phyloP scores from a whole-genome alignment of 2,113 vertebrate species.

The Plectropomus leopardus region DNA sequence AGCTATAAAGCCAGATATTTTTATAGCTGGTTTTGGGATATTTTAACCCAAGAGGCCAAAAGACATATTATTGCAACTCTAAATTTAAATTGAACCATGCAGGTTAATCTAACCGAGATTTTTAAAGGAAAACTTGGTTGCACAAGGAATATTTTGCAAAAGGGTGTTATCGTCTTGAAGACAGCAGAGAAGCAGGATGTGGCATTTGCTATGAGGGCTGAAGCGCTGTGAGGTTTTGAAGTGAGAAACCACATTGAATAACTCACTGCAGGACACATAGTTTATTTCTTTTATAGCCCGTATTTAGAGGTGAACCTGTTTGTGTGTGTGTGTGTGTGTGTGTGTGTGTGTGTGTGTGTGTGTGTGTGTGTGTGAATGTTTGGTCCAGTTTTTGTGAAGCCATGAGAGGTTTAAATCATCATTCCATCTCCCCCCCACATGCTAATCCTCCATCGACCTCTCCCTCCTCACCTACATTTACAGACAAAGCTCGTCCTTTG shows the following conservation, averaged over 20 bases:
- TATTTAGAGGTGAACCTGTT: constrained; percentile 2
- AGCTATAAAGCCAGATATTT: too few relatives aligned
- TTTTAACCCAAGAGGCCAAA: neutral
- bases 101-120: too few relatives aligned
- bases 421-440: neutral
- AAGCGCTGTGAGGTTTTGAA: neutral
- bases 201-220: neutral
- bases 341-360: neutral
- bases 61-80: neutral
- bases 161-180: neutral
- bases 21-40: neutral
- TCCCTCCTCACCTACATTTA: neutral
- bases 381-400: neutral
- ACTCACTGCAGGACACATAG: neutral
- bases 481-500: neutral
- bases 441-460: constrained; percentile 5
- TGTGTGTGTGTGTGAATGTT: neutral
- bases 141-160: neutral
- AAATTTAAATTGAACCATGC: neutral
- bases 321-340: neutral
- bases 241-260: neutral
- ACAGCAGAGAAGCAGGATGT: neutral
- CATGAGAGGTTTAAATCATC: neutral
- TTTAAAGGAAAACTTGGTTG: too few relatives aligned
- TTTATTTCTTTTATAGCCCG: neutral